These are phyloP conservation scores for Gortyna flavago DNA, from an alignment of 2,888 invertebrate species.

Conservation along the genomic window DNA sequence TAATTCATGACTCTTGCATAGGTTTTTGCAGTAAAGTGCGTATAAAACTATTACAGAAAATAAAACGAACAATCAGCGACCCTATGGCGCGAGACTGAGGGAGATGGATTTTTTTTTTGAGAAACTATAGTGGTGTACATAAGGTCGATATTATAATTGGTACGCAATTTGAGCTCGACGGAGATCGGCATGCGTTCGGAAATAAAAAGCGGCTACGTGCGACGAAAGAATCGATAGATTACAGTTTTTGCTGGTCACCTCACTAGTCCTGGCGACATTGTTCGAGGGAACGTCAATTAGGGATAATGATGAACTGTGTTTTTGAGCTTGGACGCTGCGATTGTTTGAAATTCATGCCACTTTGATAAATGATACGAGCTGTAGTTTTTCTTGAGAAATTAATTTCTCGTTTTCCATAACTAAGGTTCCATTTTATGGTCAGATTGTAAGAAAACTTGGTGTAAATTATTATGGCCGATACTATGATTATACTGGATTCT, in stretches of 20 bases:
- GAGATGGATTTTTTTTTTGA: slow-evolving; percentile 60
- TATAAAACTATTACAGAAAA: slow-evolving; percentile 73
- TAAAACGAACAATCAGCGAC: slow-evolving; percentile 65
- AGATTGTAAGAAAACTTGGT: slow-evolving; percentile 61
- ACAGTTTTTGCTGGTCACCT: slow-evolving; percentile 82
- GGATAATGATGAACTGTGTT: slow-evolving; percentile 85
- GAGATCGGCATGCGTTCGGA: slow-evolving; percentile 82
- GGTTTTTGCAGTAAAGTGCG: slow-evolving; percentile 84
- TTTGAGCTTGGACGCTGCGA: slow-evolving; percentile 76
- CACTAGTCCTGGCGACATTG: slow-evolving; percentile 85
- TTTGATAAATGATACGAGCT: slow-evolving; percentile 67
- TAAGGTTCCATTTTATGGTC: slow-evolving; percentile 55
- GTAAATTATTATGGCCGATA: slow-evolving; percentile 56
- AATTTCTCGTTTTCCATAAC: slow-evolving; percentile 64
- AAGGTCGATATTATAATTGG: slow-evolving; percentile 85
- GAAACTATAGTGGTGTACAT: slow-evolving; percentile 69
- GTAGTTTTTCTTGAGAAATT: slow-evolving; percentile 64
- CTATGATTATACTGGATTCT: slow-evolving; percentile 59
- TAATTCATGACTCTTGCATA: slow-evolving; percentile 82
- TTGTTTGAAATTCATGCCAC: slow-evolving; percentile 74
- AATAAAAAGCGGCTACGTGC: slow-evolving; percentile 84
- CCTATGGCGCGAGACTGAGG: slow-evolving; percentile 65
- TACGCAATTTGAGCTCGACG: slow-evolving; percentile 78
- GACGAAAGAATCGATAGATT: slow-evolving; percentile 87
- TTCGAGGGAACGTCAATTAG: slow-evolving; percentile 86